Evolutionary conservation across 2,888 invertebrate genomes (phyloP).

Genomic region (Troglohyphantes excavatus): DNA sequence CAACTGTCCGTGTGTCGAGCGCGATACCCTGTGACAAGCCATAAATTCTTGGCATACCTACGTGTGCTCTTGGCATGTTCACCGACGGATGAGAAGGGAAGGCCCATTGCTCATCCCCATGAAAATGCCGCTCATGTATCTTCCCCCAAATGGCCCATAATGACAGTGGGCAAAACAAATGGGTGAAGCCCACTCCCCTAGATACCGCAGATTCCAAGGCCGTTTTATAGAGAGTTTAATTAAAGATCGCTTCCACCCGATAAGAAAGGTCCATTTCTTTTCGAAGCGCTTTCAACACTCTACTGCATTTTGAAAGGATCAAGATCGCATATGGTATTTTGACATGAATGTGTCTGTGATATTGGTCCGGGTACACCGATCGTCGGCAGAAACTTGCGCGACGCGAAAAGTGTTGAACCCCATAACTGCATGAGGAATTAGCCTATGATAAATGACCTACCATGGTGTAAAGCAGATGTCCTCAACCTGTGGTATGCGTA

Average conservation of each 20-base stretch:
- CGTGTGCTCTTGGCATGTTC: conserved; percentile 35
- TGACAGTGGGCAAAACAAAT: conserved; percentile 71
- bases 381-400: too few species aligned
- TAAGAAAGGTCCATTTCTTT: conserved; percentile 60
- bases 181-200: conserved; percentile 63
- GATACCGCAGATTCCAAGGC: conserved; percentile 35
- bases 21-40: conserved; percentile 48
- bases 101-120: conserved; percentile 43
- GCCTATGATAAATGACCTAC: too few species aligned
- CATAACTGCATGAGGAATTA: too few species aligned
- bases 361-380: too few species aligned
- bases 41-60: conserved; percentile 54
- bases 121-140: conserved; percentile 8
- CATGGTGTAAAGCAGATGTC: too few species aligned
- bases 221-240: conserved; percentile 56
- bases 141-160: conserved; percentile 26
- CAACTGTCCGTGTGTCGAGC: conserved; percentile 15
- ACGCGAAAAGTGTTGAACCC: too few species aligned
- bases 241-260: conserved; percentile 56
- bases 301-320: neutral
- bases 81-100: neutral
- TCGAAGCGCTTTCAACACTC: conserved; percentile 37
- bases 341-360: too few species aligned
- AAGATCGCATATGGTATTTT: too few species aligned
- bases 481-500: too few species aligned